Base-by-base conservation (phyloP, 2,888 invertebrate genomes). In the Meteorus cinctellus region DNA sequence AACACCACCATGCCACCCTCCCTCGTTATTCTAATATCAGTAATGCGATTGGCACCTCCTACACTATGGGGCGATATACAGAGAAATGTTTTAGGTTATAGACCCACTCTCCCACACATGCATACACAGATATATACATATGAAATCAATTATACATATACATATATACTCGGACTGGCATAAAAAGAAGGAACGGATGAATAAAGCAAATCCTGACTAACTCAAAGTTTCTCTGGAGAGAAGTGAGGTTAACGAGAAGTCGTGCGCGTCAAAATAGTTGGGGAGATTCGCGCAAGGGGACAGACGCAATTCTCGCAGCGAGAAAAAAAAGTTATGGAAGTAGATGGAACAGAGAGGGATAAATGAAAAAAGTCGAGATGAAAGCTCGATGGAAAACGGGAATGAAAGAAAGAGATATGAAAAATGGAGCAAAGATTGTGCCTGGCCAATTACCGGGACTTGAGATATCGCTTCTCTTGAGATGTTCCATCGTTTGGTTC, bases 361-460 rank as follows among this genome's bases (percentile, higher is more conserved):
- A 19, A 55, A 55, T 8, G 16, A 8, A 55, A 55, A 55, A 68
- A 27, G 16, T 36, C 41, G 16, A 12, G 36, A 29, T 41, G 66
- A 36, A 71, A 69, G 59, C 19, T 29, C 51, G 45, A 65, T 48
- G 63, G 29, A 67, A 73, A 65, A 48, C 74, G 24, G 41, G 77
- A 77, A 79, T 66, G 76, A 66, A 60, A 14, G 65, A 67, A 74
- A 76, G 75, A 72, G 78, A 79, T 80, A 81, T 78, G 84, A 86
- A 84, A 85, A 84, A 83, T 84, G 81, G 81, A 79, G 68, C 79
- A 77, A 83, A 83, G 83, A 83, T 85, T 84, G 84, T 83, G 81
- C 80, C 81, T 79, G 76, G 82, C 83, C 85, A 84, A 85, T 86
- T 86, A 85, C 79, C 76, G 62, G 65, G 73, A 72, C 76, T 72